Base-by-base conservation (phyloP, 1,140 invertebrate species). In the Tetragnatha versicolor region DNA sequence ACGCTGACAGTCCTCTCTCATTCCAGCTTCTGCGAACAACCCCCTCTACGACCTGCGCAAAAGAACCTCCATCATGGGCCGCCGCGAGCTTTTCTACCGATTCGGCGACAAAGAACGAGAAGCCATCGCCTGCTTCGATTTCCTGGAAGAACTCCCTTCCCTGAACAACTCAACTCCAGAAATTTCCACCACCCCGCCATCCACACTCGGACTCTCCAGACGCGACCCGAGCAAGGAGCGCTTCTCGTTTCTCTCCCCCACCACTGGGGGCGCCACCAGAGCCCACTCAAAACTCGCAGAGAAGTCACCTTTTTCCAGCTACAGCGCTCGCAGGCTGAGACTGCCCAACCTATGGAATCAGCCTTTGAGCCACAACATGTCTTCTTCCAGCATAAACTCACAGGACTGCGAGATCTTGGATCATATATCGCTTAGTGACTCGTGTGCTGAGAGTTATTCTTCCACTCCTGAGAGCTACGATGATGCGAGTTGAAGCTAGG, bases 51-150 rank as follows among this genome's bases (percentile, higher is more conserved):
- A 75, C 10, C 14, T 61, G 29, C 47, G 37, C 20, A 75, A 84
- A 5, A 86, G 91, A 55, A 89, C 91, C 25, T 91, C 90, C 80
- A 92, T 93, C 84, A 90, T 93, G 81, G 91, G 90, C 78, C 88
- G 92, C 42, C 88, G 90, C 47, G 91, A 92, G 83, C 91, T 93
- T 85, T 93, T 89, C 87, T 89, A 92, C 37, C 89, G 92, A 78
- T 93, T 90, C 85, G 92, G 91, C n/a, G 91, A 92, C 77, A 90
- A 91, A 82, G 92, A 93, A 84, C 87, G 88, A 63, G 91, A 92
- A 84, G 91, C 92, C 27, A 90, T 93, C 61, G 91, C 92, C 35
- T 90, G 90, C 80, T 93, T 93, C 85, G 91, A 93, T 86, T 93
- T 93, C 86, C 88, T 93, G 63, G 90, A 93, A 83, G 90, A 91